phyloP scores from a whole-genome alignment of 1,140 invertebrate genomes.

The Papilio helenus region DNA sequence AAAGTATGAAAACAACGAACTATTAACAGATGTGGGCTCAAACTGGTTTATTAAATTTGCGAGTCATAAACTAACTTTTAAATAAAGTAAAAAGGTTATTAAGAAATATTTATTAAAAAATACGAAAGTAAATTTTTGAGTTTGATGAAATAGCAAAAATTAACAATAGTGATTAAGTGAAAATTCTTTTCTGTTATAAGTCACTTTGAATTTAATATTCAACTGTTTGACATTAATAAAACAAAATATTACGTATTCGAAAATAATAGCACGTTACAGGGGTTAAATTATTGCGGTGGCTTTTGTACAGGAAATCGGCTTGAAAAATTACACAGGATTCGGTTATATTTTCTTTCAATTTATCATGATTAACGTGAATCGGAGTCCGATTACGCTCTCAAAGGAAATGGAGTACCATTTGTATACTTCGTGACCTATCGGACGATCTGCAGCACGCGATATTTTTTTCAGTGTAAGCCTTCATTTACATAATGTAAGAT shows the following conservation, averaged over 20 bases:
- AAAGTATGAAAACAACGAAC: not conserved
- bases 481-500: conserved; percentile 8
- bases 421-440: conserved; percentile 21
- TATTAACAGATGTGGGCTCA: not conserved
- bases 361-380: conserved; percentile 20
- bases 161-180: no score
- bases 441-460: conserved; percentile 9
- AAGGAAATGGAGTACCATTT: conserved; percentile 14
- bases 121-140: no score
- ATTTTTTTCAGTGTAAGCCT: conserved; percentile 6
- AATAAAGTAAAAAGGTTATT: no score
- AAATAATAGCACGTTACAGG: not conserved
- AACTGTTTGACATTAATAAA: not conserved
- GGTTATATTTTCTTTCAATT: conserved; percentile 23
- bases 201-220: no score
- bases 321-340: conserved; percentile 12
- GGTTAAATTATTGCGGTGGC: not conserved
- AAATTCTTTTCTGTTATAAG: no score
- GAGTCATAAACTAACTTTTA: no score
- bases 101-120: no score
- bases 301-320: not conserved
- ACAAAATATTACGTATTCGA: not conserved
- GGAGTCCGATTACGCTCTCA: conserved; percentile 5
- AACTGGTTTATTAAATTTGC: not conserved
- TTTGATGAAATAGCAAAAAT: no score